Evolutionary conservation across 2,113 vertebrate species (phyloP).

Genomic region (Daboia siamensis): DNA sequence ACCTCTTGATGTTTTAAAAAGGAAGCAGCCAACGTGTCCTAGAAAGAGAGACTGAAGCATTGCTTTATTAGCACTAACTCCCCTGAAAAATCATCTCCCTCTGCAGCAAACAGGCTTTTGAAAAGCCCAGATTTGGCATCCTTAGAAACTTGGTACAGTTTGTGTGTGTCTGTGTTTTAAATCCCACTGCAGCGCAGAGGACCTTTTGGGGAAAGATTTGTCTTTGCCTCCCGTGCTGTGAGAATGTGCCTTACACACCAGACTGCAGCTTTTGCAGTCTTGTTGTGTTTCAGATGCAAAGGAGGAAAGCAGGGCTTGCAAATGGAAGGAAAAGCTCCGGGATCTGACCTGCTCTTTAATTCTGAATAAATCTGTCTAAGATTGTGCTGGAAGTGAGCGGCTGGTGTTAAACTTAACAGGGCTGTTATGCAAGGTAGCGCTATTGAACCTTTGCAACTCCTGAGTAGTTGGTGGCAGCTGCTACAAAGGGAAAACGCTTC

Average conservation of each 20-base stretch:
- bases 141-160: background rate
- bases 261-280: background rate
- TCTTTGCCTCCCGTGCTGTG: background rate
- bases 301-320: background rate
- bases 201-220: background rate
- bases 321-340: background rate
- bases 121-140: background rate
- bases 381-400: background rate
- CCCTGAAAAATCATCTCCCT: background rate
- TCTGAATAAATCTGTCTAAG: background rate
- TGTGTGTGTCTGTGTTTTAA: background rate
- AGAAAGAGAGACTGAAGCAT: background rate
- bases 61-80: background rate
- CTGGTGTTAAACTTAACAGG: background rate
- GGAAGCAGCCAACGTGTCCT: background rate
- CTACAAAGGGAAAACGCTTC: slow-evolving; percentile 8
- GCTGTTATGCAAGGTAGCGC: background rate
- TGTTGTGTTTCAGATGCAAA: background rate
- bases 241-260: background rate
- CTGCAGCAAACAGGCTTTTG: background rate
- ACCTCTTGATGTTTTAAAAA: background rate
- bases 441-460: background rate
- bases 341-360: background rate
- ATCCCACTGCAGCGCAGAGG: background rate
- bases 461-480: background rate